Base-by-base conservation (phyloP, 2,888 invertebrate genomes). In the Watsonalla binaria region DNA sequence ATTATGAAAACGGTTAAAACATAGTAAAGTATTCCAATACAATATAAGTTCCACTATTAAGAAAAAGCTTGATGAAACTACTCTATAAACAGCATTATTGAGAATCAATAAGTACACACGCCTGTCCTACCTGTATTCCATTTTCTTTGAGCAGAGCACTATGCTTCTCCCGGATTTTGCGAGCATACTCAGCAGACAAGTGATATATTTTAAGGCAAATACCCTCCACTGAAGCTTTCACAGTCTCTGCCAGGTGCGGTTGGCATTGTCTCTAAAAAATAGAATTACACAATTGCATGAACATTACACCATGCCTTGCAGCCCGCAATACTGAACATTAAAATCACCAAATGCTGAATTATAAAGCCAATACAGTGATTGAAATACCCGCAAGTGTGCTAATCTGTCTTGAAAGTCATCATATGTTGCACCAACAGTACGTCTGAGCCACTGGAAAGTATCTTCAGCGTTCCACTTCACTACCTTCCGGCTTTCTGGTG, bases 391-490 rank as follows among this genome's bases (percentile, higher is more conserved):
- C 51, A 99, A 89, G 84, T 99, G 98, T 8, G 96, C 95, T 59
- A 99, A 87, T 71, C 98, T 93, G 65, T 94, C 96, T 90, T 96
- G 95, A 82, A 97, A 98, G 83, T 98, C 97, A 83, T 98, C 97
- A 82, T 97, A 98, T 2, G 97, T 97, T 9, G 98, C 98, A 53
- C 97, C 98, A 37, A 97, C 95, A 8, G 98, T 98, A 74, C 96
- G 93, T 76, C 98, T 92, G 51, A 99, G 83, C 98, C 98, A 99
- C 68, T 97, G 96, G 84, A 99, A 98, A 33, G 98, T 98, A 71
- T 99, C 98, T 76, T 99, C 98, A 0, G 98, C 98, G 90, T 98
- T 98, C 99, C 99, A 99, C 82, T 98, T 99, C 0, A 99, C 98
- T 11, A 98, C 96, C 89, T 99, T 99, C 60, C 99, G 93, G 76